phyloP scores from a whole-genome alignment of 2,797 vertebrate genomes.

The Hoplostethus atlanticus region DNA sequence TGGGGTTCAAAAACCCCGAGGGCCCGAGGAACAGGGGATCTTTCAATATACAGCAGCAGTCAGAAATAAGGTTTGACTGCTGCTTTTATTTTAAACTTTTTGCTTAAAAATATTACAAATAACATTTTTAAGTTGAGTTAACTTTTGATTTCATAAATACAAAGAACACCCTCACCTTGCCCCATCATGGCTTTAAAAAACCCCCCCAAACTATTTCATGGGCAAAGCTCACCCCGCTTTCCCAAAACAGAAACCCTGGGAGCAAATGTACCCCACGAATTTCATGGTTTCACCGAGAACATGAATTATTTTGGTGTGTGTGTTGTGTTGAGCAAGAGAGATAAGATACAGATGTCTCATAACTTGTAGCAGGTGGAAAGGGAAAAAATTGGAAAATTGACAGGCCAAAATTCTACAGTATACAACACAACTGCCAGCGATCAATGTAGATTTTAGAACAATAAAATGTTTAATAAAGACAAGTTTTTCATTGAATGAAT shows the following conservation, averaged over 20 bases:
- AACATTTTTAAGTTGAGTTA: neutral
- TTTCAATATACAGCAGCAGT: neutral
- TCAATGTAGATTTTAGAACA: neutral
- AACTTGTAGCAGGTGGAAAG: too few relatives aligned
- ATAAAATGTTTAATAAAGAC: too few relatives aligned
- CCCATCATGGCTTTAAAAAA: constrained; percentile 95
- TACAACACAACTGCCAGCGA: neutral
- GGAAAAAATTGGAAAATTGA: too few relatives aligned
- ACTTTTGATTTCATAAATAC: neutral
- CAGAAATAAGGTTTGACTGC: too few relatives aligned
- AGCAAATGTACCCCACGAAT: neutral
- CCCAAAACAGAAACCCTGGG: constrained; percentile 89
- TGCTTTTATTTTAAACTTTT: too few relatives aligned
- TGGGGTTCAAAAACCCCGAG: constrained; percentile 91
- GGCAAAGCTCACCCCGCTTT: constrained; percentile 97
- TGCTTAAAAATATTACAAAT: too few relatives aligned
- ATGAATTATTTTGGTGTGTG: neutral
- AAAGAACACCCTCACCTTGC: constrained; percentile 88
- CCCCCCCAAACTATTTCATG: constrained; percentile 87
- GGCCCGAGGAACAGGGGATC: constrained; percentile 78
- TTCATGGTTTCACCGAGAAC: neutral
- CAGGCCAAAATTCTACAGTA: too few relatives aligned
- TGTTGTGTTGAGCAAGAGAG: neutral
- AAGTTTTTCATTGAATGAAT: neutral
- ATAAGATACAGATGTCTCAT: too few relatives aligned